Evolutionary conservation across 2,888 invertebrate genomes (phyloP), one percentile per base, ranked within the genome.

Genomic region (Nemoura dubitans): DNA sequence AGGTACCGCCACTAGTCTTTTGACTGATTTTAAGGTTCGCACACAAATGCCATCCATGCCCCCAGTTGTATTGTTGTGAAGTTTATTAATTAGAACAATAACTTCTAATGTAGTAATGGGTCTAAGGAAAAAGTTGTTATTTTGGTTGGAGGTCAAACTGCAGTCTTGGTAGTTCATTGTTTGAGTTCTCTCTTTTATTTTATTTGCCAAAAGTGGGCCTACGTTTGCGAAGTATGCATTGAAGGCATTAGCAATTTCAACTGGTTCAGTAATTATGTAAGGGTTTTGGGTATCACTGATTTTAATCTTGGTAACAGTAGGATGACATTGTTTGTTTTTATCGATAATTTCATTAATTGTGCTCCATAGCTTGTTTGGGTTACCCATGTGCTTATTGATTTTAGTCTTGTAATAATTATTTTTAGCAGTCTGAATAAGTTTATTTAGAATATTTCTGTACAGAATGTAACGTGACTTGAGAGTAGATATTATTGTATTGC

Each of bases 261-360:
- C 21, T 76, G 21, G 76, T n/a, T 36, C 36, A 36, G 36, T 36
- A 36, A 36, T 3, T 36, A 10, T 36, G 36, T 36, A 10, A 36
- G 36, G 36, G 36, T 10, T 3, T 10, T 6, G 3, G 36, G 3
- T 36, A 10, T 36, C 76, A 3, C 76, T 76, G 3, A 76, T 76
- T 21, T 5, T 21, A 76, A 76, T 76, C 25, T 25, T 76, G 21
- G 25, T 76, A 21, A n/a, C 21, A 76, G 25, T 76, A 7, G 76
- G 21, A 21, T 76, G 21, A 21, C 76, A n/a, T 10, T 25, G 76
- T 16, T 76, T 76, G n/a, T 76, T 76, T 25, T 76, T 76, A 25
- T 76, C 25, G 21, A 76, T 76, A 76, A 76, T 76, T 76, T 76
- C 76, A 21, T 76, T 76, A 76, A 76, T 76, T n/a, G 25, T 76